Conservation (phyloP, 2,797 vertebrate species). For the Typhlichthys subterraneus region DNA sequence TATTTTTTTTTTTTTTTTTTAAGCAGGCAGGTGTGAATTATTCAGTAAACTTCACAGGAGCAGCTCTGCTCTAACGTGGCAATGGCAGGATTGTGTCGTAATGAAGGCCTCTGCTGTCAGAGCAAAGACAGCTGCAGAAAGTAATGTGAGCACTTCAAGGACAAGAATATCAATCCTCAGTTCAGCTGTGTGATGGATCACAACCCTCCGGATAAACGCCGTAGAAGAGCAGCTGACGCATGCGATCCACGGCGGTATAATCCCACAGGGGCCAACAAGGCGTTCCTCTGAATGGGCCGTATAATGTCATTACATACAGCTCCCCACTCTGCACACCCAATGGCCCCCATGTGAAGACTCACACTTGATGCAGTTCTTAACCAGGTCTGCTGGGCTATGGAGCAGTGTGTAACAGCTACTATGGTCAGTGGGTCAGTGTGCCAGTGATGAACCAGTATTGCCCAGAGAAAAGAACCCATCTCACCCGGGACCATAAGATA, state of each 20-base stretch:
- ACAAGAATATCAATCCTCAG: constrained; percentile 31
- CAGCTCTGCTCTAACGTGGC: constrained; percentile 53
- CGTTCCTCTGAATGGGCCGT: neutral
- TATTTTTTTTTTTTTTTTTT: constrained; percentile 45
- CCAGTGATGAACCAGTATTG: constrained; percentile 23
- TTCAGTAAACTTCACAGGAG: constrained; percentile 63
- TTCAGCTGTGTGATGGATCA: constrained; percentile 31
- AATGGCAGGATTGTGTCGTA: constrained; percentile 61
- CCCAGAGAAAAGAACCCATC: constrained; percentile 15
- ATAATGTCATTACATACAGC: neutral
- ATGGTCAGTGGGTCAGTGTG: constrained; percentile 44
- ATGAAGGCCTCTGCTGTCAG: constrained; percentile 59
- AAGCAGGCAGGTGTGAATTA: constrained; percentile 67
- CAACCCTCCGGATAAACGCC: constrained; percentile 4
- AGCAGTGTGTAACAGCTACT: constrained; percentile 2
- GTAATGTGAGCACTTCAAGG: constrained; percentile 38
- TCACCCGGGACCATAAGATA: constrained; percentile 13
- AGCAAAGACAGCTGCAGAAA: constrained; percentile 43
- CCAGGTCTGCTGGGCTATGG: too few relatives aligned
- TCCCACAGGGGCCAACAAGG: neutral
- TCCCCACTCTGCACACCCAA: neutral
- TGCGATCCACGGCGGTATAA: constrained; percentile 4
- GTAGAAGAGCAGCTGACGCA: constrained; percentile 4
- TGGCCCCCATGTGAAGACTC: constrained; percentile 13
- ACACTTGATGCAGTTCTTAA: constrained; percentile 5